These are phyloP conservation scores for Lathamus discolor DNA, from an alignment of 2,113 vertebrate genomes.

Conservation along the genomic window DNA sequence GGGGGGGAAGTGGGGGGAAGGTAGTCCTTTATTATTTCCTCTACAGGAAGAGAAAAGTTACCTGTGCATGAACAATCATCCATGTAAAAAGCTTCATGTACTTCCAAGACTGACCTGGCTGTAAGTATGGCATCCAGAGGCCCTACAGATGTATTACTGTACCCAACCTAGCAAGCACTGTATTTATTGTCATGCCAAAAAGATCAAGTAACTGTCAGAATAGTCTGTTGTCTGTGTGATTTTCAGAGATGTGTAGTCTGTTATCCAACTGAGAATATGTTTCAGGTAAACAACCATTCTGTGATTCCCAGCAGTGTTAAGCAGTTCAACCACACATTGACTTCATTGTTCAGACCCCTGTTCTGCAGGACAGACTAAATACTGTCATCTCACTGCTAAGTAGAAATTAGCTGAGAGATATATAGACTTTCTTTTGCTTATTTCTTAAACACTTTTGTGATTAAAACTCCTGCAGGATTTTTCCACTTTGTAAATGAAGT, in stretches of 20 bases:
- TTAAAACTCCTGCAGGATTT: neutral
- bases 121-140: neutral
- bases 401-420: neutral
- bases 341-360: neutral
- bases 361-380: neutral
- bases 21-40: neutral
- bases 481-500: neutral
- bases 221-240: rapidly evolving
- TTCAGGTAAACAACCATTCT: neutral
- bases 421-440: rapidly evolving
- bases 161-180: rapidly evolving
- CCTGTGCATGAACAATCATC: rapidly evolving
- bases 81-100: neutral
- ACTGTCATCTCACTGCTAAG: neutral
- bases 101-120: neutral
- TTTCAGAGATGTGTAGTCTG: neutral
- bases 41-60: neutral
- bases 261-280: neutral
- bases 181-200: rapidly evolving
- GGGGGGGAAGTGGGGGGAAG: too few relatives aligned
- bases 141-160: neutral
- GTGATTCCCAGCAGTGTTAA: neutral
- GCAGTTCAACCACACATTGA: neutral
- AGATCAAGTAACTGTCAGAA: neutral
- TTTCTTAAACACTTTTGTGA: neutral